Conservation (phyloP, 1,140 invertebrate species). For the Drosophila pandora region DNA sequence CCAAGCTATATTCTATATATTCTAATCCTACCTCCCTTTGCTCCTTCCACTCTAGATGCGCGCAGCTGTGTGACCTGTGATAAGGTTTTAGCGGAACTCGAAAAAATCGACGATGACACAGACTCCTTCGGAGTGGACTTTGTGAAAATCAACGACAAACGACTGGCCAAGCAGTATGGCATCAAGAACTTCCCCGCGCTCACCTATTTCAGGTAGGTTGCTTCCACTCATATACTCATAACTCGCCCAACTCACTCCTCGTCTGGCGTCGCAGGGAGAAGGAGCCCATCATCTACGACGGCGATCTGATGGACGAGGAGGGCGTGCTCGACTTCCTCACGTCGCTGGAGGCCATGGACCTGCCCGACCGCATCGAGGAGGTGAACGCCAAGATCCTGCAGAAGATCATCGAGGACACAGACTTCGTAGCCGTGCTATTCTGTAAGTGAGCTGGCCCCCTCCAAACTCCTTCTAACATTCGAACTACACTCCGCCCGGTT, state of each 20-base stretch:
- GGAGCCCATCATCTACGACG: conserved; percentile 96
- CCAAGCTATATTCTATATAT: conserved; percentile 1
- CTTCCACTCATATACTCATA: neutral
- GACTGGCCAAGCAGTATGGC: conserved; percentile 96
- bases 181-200: conserved; percentile 97
- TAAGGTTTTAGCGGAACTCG: conserved; percentile 94
- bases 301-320: conserved; percentile 97
- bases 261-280: conserved; percentile 86
- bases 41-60: conserved; percentile 87
- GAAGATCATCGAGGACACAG: conserved; percentile 96
- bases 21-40: neutral
- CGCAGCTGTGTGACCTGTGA: conserved; percentile 96
- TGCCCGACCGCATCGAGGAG: conserved; percentile 97
- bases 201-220: conserved; percentile 91
- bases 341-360: conserved; percentile 96
- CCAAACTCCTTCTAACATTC: conserved; percentile 23
- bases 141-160: conserved; percentile 98
- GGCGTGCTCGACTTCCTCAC: conserved; percentile 96
- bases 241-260: conserved; percentile 1
- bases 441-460: conserved; percentile 89
- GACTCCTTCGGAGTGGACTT: conserved; percentile 97
- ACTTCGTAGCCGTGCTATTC: conserved; percentile 96
- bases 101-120: conserved; percentile 97
- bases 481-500: conserved; percentile 22
- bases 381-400: conserved; percentile 95